Evolutionary conservation across 1,140 invertebrate genomes (phyloP).

Genomic region (Drosophila sproati): DNA sequence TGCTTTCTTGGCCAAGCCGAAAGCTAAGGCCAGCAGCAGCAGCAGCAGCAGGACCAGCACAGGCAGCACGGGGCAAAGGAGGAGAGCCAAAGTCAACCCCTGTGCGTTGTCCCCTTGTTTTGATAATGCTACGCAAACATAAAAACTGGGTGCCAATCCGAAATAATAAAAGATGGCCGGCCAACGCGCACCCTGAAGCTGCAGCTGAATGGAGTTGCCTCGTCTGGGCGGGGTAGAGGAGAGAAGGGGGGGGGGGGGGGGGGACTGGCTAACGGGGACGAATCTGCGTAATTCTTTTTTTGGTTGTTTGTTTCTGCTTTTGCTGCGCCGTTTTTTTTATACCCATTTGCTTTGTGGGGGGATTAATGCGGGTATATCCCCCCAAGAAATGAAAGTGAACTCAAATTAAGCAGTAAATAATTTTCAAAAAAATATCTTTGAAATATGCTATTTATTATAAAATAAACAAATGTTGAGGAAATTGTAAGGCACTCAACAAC

Average conservation of each 20-base stretch:
- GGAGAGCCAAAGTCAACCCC: conserved; percentile 59
- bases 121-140: conserved; percentile 83
- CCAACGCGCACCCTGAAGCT: conserved; percentile 50
- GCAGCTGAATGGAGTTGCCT: neutral
- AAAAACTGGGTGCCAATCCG: conserved; percentile 82
- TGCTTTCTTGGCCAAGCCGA: conserved; percentile 41
- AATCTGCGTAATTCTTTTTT: conserved; percentile 71
- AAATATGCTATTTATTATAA: no score
- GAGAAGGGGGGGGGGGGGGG: neutral
- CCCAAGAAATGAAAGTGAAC: no score
- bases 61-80: neutral
- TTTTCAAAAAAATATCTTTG: no score
- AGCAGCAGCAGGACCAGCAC: neutral
- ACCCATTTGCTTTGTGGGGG: neutral
- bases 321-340: conserved; percentile 51
- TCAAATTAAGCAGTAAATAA: no score
- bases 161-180: conserved; percentile 83
- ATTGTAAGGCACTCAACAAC: no score
- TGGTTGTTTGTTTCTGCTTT: conserved; percentile 36
- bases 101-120: conserved; percentile 78
- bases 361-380: no score
- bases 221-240: neutral
- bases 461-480: no score
- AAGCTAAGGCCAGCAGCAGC: conserved; percentile 7
- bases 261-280: conserved; percentile 48